Conservation (phyloP, 2,888 invertebrate genomes). For the Eilema sororculum region DNA sequence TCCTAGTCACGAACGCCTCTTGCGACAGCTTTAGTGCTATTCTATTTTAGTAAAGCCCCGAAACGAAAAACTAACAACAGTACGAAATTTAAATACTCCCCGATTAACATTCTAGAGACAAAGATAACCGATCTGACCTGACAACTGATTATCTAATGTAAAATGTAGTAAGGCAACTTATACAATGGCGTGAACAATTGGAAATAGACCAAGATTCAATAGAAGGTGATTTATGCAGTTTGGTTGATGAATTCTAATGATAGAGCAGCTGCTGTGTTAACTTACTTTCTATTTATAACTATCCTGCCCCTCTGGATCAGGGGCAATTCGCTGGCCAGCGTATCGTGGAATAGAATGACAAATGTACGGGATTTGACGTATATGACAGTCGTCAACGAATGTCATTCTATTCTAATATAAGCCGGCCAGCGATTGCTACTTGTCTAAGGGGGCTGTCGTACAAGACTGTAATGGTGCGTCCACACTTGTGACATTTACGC, state of each 20-base stretch:
- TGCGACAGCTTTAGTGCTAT: slow-evolving; percentile 43
- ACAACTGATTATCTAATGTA: slow-evolving; percentile 25
- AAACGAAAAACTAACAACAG: slow-evolving; percentile 37
- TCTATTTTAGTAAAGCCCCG: slow-evolving; percentile 41
- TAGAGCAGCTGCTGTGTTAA: background rate
- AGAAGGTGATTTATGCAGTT: background rate
- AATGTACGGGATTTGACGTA: no score
- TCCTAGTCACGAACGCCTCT: slow-evolving; percentile 44
- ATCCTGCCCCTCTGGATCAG: no score
- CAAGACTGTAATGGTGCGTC: background rate
- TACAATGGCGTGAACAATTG: slow-evolving; percentile 6
- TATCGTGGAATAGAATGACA: no score
- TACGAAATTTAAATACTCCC: slow-evolving; percentile 35
- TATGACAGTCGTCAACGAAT: no score
- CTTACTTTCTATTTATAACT: slow-evolving; percentile 1
- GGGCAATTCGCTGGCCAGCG: no score
- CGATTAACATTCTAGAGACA: slow-evolving; percentile 36
- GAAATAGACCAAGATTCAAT: slow-evolving; percentile 13
- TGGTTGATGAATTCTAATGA: slow-evolving; percentile 3
- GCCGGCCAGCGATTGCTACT: no score
- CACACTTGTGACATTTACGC: no score
- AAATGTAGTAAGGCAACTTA: slow-evolving; percentile 1
- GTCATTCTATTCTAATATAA: no score
- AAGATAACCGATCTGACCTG: slow-evolving; percentile 22
- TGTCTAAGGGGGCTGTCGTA: background rate